Base-by-base conservation (phyloP, 2,888 invertebrate genomes). In the Cantharis flavilabris region DNA sequence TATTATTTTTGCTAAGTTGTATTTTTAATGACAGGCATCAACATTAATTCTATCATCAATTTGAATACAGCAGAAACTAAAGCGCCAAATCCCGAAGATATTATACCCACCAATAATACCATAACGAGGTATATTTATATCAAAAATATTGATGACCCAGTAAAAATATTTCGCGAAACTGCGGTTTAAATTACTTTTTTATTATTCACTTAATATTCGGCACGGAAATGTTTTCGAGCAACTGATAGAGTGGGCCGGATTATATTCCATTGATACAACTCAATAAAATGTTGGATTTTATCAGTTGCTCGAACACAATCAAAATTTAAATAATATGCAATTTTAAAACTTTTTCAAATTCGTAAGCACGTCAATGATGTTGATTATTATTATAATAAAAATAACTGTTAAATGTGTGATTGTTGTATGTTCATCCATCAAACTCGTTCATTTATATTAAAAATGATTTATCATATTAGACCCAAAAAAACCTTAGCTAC, bases 101-200 rank as follows among this genome's bases (percentile, higher is more conserved):
- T 84, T 75, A 82, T 84, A 78, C 84, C 85, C 78, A 82, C 84
- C 49, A 49, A 49, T 28, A 80, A 79, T 72, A 18, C 79, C 23
- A 82, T 84, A 77, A 84, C 86, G 71, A 85, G 86, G 79, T 88
- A 87, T 81, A 87, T 88, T 84, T 88, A 87, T 81, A 88, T 88
- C 80, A 85, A 87, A 83, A 88, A 87, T 81, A 85, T 88, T 75
- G 84, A 88, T 80, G 87, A 87, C 80, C 87, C 89, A 10, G 86
- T 88, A 30, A 88, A 88, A 84, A 86, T 89, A 80, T 88, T 88
- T 83, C 86, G 87, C 79, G 89, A 89, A 85, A 88, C 89, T 70
- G 86, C 89, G 23, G 88, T 88, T 78, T 88, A 84, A 87, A 80
- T 13, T 49, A n/a, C n/a, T 49, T 49, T 49, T 49, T n/a, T 49